Conservation (phyloP, 2,113 vertebrate species). For the Paramormyrops kingsleyae region DNA sequence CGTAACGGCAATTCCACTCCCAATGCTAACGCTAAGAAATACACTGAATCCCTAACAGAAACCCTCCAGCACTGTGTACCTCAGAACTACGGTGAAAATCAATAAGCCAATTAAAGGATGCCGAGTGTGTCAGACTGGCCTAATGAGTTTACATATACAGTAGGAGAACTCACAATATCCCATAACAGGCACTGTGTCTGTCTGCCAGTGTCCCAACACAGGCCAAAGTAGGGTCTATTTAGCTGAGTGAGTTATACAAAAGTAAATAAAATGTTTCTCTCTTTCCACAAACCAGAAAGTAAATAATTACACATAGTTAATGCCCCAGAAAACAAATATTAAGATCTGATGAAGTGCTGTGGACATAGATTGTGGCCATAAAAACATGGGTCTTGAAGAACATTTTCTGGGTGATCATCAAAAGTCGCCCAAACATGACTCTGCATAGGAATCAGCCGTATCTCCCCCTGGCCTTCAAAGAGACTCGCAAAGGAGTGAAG, state of each 20-base stretch:
- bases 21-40: background rate
- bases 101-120: background rate
- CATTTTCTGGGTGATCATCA: background rate
- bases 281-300: background rate
- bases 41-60: background rate
- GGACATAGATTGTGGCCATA: background rate
- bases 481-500: background rate
- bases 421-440: background rate
- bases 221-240: background rate
- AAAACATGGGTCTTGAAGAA: background rate
- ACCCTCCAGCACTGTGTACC: background rate
- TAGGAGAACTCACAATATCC: background rate
- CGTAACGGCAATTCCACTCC: background rate
- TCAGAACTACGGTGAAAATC: background rate
- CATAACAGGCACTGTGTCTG: background rate
- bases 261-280: background rate
- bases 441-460: background rate
- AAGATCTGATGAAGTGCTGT: background rate
- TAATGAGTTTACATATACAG: background rate
- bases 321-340: background rate
- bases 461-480: background rate
- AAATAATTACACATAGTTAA: constrained; percentile 8
- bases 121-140: background rate
- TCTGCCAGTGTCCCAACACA: background rate
- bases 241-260: background rate